phyloP scores from a whole-genome alignment of 2,888 invertebrate species.

The Hoplodrina ambigua region DNA sequence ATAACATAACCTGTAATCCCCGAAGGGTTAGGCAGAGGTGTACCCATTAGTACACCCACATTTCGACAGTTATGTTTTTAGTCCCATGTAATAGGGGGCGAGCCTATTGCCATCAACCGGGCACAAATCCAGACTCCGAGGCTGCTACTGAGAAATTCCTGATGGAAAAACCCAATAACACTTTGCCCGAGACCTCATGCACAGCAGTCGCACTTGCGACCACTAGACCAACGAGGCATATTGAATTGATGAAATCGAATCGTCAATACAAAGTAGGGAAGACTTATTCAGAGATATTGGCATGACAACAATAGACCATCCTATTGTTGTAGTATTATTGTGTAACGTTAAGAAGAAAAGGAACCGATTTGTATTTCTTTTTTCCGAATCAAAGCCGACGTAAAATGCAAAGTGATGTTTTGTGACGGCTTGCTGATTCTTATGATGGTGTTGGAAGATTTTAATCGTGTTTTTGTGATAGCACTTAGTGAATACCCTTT shows the following conservation, averaged over 20 bases:
- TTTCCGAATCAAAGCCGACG: conserved; percentile 5
- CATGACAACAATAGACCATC: conserved; percentile 20
- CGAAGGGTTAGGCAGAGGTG: too few species aligned
- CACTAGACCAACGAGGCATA: too few species aligned
- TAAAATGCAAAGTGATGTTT: conserved; percentile 4
- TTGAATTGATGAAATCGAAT: conserved; percentile 1
- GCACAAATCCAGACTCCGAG: too few species aligned
- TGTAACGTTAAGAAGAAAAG: conserved; percentile 10
- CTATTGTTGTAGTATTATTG: not conserved
- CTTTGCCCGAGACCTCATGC: too few species aligned
- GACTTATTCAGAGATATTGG: conserved; percentile 4
- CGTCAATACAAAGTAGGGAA: conserved; percentile 1
- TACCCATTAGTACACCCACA: too few species aligned
- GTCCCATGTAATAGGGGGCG: too few species aligned
- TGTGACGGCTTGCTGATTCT: conserved; percentile 5
- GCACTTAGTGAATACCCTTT: not conserved
- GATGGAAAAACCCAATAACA: too few species aligned
- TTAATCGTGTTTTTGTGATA: not conserved
- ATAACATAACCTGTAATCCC: too few species aligned
- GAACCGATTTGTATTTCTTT: conserved; percentile 26
- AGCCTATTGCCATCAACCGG: too few species aligned
- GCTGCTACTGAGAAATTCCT: too few species aligned
- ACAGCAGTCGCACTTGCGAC: too few species aligned
- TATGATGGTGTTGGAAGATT: conserved; percentile 10
- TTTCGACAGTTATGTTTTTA: too few species aligned